phyloP scores from a whole-genome alignment of 2,797 vertebrate genomes.

The Falco novaeseelandiae region DNA sequence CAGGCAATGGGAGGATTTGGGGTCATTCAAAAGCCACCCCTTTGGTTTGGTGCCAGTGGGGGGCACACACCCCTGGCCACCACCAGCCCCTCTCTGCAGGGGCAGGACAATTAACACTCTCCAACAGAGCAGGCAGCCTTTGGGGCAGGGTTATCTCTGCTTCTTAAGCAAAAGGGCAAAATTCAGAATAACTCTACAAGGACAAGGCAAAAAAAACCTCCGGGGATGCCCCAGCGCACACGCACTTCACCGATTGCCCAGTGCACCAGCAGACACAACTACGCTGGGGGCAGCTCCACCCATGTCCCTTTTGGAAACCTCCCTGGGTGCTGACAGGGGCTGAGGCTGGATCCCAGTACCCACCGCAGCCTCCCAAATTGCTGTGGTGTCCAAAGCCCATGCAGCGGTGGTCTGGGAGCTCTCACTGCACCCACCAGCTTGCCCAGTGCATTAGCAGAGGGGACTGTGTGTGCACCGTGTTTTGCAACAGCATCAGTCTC shows the following conservation, averaged over 20 bases:
- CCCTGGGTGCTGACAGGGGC: rapidly evolving
- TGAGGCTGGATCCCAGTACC: not conserved
- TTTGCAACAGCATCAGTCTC: not conserved
- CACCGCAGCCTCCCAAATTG: not conserved
- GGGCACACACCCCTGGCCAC: rapidly evolving
- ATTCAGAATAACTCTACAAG: not conserved
- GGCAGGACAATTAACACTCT: not conserved
- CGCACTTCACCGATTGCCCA: rapidly evolving
- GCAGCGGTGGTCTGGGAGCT: rapidly evolving
- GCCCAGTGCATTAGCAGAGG: rapidly evolving
- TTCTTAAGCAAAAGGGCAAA: not conserved
- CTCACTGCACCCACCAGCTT: not conserved
- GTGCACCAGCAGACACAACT: rapidly evolving
- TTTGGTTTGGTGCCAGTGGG: rapidly evolving
- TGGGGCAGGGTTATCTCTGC: not conserved
- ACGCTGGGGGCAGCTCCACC: rapidly evolving
- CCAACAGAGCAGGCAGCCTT: not conserved
- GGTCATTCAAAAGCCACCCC: not conserved
- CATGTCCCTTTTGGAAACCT: rapidly evolving
- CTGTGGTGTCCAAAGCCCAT: rapidly evolving
- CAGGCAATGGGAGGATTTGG: rapidly evolving
- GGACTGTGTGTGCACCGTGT: rapidly evolving
- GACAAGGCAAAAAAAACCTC: not conserved
- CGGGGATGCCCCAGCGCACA: rapidly evolving
- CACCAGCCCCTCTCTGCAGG: rapidly evolving